Base-by-base conservation (phyloP, 1,140 invertebrate genomes). In the Cyrtorhinus lividipennis region DNA sequence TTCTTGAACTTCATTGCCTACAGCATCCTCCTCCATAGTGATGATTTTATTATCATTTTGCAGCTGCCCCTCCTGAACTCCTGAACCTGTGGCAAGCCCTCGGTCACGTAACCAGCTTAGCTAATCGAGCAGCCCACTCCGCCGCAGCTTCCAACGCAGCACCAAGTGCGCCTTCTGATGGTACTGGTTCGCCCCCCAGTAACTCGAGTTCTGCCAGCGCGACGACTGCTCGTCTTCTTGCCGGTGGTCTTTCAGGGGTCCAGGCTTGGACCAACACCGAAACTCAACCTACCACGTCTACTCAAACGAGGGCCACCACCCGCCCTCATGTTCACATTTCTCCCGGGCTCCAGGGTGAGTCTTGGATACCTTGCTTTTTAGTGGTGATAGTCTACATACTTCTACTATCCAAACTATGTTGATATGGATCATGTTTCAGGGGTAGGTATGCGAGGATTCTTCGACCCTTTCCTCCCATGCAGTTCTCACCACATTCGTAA, bases 401-500 rank as follows among this genome's bases (percentile, higher is more conserved):
- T n/a, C n/a, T 38, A 38, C 5, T 38, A 38, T 38, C 30, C 15
- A 38, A 38, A 38, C 15, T 38, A 38, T 38, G n/a, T 38, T 38
- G 15, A 38, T 38, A 38, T 38, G 15, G 5, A 38, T 5, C 15
- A 38, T 59, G 5, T 30, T 30, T 59, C 27, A 59, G 58, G 58
- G 5, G n/a, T 27, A 12, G 27, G 58, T n/a, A 27, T 59, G 53
- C 27, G 12, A 5, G 58, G 30, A 23, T 65, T 60, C 44, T 83
- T 84, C 64, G 85, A 87, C 75, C 82, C 82, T 2, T 83, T 82
- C 66, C 72, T 87, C n/a, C 80, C 79, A 0, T 87, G 85, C 67
- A 80, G 79, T 68, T 85, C 83, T 0, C 80, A 83, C 66, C 82
- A 83, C 66, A 69, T 83, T 60, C 73, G 73, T 59, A 68, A 69